These are phyloP conservation scores for Callopanchax toddi DNA, from an alignment of 2,113 vertebrate species.

Conservation along the genomic window DNA sequence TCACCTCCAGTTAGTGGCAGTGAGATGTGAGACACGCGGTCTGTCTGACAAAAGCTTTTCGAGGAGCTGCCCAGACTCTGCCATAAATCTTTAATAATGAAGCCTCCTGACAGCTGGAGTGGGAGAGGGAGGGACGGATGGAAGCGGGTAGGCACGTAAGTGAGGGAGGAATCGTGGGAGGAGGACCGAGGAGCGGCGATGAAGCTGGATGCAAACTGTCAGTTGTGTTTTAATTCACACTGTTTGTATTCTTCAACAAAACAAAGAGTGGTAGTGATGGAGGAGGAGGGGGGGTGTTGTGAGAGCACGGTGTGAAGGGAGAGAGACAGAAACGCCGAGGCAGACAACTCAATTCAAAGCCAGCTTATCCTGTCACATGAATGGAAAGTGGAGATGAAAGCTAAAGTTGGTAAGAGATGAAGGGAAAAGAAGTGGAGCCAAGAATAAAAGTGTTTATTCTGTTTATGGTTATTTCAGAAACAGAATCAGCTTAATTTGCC, in stretches of 20 bases:
- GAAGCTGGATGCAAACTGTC: constrained; percentile 70
- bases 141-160: constrained; percentile 19
- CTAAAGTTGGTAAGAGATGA: constrained; percentile 5
- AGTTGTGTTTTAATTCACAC: constrained; percentile 68
- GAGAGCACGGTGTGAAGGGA: constrained; percentile 8
- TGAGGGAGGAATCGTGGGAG: constrained; percentile 43
- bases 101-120: constrained; percentile 77
- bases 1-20: constrained; percentile 71
- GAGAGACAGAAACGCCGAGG: constrained; percentile 34
- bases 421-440: not conserved
- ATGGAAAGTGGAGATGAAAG: constrained; percentile 24
- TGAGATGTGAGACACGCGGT: constrained; percentile 71
- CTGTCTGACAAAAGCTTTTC: constrained; percentile 78
- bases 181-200: constrained; percentile 37
- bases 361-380: constrained; percentile 13
- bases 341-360: constrained; percentile 35
- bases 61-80: constrained; percentile 71
- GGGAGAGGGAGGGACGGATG: not conserved
- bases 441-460: constrained; percentile 14
- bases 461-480: constrained; percentile 20
- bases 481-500: not conserved
- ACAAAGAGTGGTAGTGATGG: constrained; percentile 40
- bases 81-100: constrained; percentile 80
- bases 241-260: constrained; percentile 61
- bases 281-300: constrained; percentile 12